Evolutionary conservation across 1,140 invertebrate species (phyloP).

Genomic region (Akabosia matsudoensis): DNA sequence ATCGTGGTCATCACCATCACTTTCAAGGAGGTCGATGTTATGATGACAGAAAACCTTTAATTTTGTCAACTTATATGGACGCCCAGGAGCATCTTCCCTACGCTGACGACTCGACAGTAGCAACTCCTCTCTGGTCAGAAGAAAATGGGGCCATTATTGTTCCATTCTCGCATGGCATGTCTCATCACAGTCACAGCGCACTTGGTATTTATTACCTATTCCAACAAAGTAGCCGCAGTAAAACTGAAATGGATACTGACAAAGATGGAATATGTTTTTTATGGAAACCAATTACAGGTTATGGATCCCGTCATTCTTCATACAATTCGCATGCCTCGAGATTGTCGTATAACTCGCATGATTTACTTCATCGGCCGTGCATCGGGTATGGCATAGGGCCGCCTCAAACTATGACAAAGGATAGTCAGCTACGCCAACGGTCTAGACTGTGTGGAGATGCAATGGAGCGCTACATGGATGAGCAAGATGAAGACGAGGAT

Average conservation of each 20-base stretch:
- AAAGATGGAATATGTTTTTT: neutral
- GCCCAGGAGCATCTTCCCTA: constrained; percentile 93
- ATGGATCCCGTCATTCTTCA: constrained; percentile 79
- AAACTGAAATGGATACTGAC: neutral
- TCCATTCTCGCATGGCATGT: constrained; percentile 77
- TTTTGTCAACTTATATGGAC: constrained; percentile 88
- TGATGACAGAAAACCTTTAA: constrained; percentile 84
- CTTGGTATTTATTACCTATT: neutral
- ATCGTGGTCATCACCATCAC: constrained; percentile 66
- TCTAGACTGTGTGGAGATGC: constrained; percentile 54
- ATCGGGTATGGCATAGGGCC: constrained; percentile 58
- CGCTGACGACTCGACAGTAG: constrained; percentile 93
- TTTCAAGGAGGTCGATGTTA: constrained; percentile 55
- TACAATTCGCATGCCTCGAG: constrained; percentile 90
- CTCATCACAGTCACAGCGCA: constrained; percentile 48
- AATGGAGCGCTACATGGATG: constrained; percentile 23
- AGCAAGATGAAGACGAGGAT: constrained; percentile 46
- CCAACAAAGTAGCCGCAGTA: neutral
- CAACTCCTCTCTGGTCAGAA: constrained; percentile 89
- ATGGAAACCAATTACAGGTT: constrained; percentile 52
- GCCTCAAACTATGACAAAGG: constrained; percentile 72
- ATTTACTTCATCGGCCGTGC: constrained; percentile 62
- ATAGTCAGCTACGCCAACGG: constrained; percentile 71
- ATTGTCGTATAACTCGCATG: constrained; percentile 89
- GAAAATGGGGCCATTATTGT: constrained; percentile 91